These are phyloP conservation scores for Tenodera sinensis DNA, from an alignment of 2,888 invertebrate species.

Conservation along the genomic window DNA sequence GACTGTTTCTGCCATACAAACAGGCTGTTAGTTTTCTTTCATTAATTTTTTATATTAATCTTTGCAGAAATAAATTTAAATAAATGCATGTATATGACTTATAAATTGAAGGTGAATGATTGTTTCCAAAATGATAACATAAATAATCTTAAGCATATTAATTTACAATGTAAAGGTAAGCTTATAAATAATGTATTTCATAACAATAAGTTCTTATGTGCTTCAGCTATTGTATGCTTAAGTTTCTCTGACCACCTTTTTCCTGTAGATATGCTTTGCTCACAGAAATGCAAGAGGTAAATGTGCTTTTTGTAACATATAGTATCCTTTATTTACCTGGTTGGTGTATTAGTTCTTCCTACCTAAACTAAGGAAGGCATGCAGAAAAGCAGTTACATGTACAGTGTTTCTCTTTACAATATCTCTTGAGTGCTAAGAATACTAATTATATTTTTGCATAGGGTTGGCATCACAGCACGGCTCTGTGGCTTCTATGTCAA, in stretches of 20 bases:
- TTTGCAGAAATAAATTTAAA: no score
- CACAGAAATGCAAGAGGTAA: not conserved
- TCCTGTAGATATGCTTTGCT: not conserved
- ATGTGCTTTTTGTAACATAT: not conserved
- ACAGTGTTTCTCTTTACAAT: not conserved
- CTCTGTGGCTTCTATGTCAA: slow-evolving; percentile 50
- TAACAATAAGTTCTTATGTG: not conserved
- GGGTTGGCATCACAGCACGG: slow-evolving; percentile 52
- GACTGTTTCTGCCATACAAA: no score
- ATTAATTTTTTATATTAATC: no score
- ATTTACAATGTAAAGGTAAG: no score
- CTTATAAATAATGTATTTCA: no score
- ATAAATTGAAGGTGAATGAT: no score
- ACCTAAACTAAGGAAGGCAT: not conserved
- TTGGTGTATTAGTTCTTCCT: not conserved
- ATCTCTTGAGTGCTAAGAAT: not conserved
- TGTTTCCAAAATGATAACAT: no score
- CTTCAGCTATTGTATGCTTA: not conserved
- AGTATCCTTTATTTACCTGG: not conserved
- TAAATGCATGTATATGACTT: no score
- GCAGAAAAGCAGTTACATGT: not conserved
- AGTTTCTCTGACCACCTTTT: not conserved
- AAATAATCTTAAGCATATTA: no score
- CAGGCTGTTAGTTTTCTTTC: no score
- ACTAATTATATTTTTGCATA: slow-evolving; percentile 33